Evolutionary conservation across 2,113 vertebrate genomes (phyloP).

Genomic region (Hiodon tergisus): DNA sequence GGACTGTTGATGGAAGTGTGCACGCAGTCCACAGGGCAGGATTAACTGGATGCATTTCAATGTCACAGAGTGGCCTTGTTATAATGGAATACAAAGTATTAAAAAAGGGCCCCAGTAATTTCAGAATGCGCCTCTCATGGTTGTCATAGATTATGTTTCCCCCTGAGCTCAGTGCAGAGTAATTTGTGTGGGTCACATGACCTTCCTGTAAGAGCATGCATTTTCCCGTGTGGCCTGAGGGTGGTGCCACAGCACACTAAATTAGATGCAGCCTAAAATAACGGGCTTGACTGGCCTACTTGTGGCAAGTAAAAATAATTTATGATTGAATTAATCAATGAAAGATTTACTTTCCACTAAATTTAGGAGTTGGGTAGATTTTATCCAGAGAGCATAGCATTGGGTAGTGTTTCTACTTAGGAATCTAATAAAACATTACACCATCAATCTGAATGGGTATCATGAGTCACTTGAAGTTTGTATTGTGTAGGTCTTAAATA

Average conservation of each 20-base stretch:
- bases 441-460: too few relatives aligned
- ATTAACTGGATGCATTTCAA: background rate
- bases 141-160: slow-evolving; percentile 10
- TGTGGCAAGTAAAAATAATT: too few relatives aligned
- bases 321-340: too few relatives aligned
- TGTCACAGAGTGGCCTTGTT: background rate
- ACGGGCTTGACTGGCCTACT: background rate
- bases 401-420: too few relatives aligned
- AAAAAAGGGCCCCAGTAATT: background rate
- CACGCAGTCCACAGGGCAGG: background rate
- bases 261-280: background rate
- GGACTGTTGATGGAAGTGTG: too few relatives aligned
- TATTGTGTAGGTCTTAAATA: too few relatives aligned
- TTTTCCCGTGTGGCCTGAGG: slow-evolving; percentile 51
- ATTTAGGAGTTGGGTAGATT: too few relatives aligned
- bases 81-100: background rate
- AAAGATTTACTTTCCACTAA: too few relatives aligned
- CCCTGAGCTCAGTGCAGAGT: background rate
- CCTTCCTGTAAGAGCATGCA: slow-evolving; percentile 28
- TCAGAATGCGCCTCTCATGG: background rate
- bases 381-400: too few relatives aligned
- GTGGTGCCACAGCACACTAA: slow-evolving; percentile 56
- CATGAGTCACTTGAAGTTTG: too few relatives aligned
- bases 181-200: slow-evolving; percentile 14
- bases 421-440: too few relatives aligned